Evolutionary conservation across 2,888 invertebrate genomes (phyloP), one percentile per base, ranked within the genome.

Genomic region (Fabriciana adippe): DNA sequence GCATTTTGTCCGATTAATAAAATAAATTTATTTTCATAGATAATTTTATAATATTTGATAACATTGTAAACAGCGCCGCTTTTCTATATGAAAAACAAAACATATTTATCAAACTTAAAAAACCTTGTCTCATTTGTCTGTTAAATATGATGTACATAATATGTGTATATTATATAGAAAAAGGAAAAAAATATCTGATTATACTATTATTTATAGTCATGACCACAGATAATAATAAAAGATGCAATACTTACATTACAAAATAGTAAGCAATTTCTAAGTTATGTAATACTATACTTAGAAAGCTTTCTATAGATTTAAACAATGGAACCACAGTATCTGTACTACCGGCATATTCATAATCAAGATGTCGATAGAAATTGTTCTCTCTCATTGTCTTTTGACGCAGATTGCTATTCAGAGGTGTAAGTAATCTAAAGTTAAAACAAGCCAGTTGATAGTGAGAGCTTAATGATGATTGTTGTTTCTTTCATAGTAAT

Each of bases 361-460:
- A 55, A 66, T 66, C 61, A 55, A 61, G 66, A 66, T 66, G 60
- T 60, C 55, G 60, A 60, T 61, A 61, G 54, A 48, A 61, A 59
- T 65, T 65, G 35, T 50, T 66, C 61, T 55, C 55, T 54, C 55
- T 60, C 60, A 66, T 54, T 59, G 53, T 59, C 47, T 53, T 51
- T 50, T 53, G 18, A 65, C 57, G 31, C 55, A 55, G 60, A 55
- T 61, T 61, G 54, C 50, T 66, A 48, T 61, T 61, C 55, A 61
- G 21, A 66, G 57, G 59, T 59, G 66, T 66, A 64, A 56, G 50
- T 64, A 61, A 66, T 66, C 66, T 66, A 66, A 65, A 66, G 61
- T 66, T 66, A 55, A 61, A 66, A 66, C 66, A 55, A 61, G 48
- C 45, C 53, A 59, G 61, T 61, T 35, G 18, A 51, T 51, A 53